Conservation (phyloP, 2,888 invertebrate species). For the Acronicta aceris region DNA sequence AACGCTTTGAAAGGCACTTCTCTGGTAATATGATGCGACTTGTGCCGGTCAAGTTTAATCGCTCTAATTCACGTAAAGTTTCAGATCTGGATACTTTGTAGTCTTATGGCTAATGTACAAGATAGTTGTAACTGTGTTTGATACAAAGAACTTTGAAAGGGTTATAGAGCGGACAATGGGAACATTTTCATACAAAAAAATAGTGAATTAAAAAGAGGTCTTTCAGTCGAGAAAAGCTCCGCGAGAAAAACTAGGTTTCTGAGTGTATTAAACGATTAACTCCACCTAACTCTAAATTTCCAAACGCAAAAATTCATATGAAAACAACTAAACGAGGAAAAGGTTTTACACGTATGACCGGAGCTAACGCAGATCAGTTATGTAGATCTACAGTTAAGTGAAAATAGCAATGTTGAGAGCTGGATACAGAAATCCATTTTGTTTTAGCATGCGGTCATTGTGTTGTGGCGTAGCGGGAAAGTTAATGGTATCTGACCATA, state of each 20-base stretch:
- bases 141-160: neutral
- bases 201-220: no score
- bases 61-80: constrained; percentile 59
- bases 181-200: no score
- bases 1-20: constrained; percentile 50
- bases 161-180: no score
- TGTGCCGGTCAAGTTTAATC: constrained; percentile 56
- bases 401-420: constrained; percentile 64
- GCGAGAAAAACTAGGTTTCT: no score
- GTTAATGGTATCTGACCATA: neutral
- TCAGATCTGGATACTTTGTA: constrained; percentile 10
- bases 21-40: constrained; percentile 54
- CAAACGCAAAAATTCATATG: constrained; percentile 3
- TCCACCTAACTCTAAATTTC: no score
- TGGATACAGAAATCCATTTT: constrained; percentile 67
- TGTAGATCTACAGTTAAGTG: constrained; percentile 62
- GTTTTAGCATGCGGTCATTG: constrained; percentile 47
- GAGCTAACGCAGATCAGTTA: constrained; percentile 43
- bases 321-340: constrained; percentile 44
- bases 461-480: constrained; percentile 25
- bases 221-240: no score
- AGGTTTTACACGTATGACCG: constrained; percentile 39
- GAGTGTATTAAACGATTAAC: no score
- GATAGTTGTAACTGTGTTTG: neutral
- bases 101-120: neutral